Base-by-base conservation (phyloP, 2,888 invertebrate species). In the Pocota personata region DNA sequence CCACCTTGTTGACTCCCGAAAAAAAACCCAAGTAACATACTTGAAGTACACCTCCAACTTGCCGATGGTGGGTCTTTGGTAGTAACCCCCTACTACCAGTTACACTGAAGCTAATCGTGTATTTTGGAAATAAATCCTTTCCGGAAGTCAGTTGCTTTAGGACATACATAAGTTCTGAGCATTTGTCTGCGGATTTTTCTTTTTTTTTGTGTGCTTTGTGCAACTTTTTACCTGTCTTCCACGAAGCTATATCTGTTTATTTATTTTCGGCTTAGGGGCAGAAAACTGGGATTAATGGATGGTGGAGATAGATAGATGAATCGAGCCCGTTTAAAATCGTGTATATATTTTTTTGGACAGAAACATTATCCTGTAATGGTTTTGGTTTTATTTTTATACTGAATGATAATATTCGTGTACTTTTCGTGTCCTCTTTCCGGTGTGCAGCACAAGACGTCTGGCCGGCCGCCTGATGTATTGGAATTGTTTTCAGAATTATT, bases 131-230 rank as follows among this genome's bases (percentile, higher is more conserved):
- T 82, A 87, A 87, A 87, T 87, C 87, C 82, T 64, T 82, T 87
- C 82, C 87, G 87, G 87, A 87, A 87, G 87, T 78, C 78, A 69
- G 73, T 82, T 87, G 82, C 78, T 82, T 73, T 87, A 77, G 73
- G 87, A 87, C 87, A 87, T 71, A 87, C 87, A 87, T 71, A 87
- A 87, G 82, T 82, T 82, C 73, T 82, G 82, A 82, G 82, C 77
- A 82, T 87, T 87, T 30, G 87, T 82, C 77, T 87, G 64, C n/a
- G 50, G 27, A 60, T 48, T 57, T 35, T 14, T 55, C 69, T 62
- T 48, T 32, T 30, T 8, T 14, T 35, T 48, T 3, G 19, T 30
- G 1, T 30, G 21, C 19, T 32, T 57, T 48, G 35, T 16, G 12
- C 2, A 30, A 57, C 12, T 55, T 67, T 55, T 79, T 55, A 12